Conservation (phyloP, 2,797 vertebrate species). For the Anguilla pacifica region DNA sequence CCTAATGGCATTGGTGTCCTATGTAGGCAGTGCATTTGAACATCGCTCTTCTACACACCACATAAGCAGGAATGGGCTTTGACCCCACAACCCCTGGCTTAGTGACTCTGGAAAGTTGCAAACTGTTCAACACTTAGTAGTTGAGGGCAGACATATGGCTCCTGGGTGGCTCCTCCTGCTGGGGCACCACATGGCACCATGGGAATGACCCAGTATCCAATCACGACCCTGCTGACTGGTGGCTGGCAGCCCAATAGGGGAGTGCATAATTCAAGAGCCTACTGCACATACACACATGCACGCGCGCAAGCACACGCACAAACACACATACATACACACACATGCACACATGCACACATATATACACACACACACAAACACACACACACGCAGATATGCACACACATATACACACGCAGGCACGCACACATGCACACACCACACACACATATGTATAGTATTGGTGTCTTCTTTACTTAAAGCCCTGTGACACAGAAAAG, state of each 20-base stretch:
- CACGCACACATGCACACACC: not conserved
- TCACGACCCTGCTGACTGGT: not conserved
- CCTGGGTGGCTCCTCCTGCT: not conserved
- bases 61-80: not conserved
- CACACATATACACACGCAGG: not conserved
- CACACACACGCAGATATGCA: not conserved
- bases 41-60: not conserved
- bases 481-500: not conserved
- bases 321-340: not conserved
- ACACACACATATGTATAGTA: not conserved
- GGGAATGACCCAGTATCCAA: not conserved
- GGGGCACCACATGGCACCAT: not conserved
- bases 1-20: not conserved
- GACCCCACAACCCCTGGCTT: not conserved
- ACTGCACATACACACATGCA: not conserved
- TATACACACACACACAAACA: not conserved
- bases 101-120: not conserved
- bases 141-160: not conserved
- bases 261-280: not conserved
- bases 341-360: not conserved
- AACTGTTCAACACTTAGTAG: not conserved
- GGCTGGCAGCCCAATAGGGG: not conserved
- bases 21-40: not conserved
- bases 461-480: not conserved
- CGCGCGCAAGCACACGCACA: too few species aligned